Percentiles rank a stretch among this genome's conserved stretches.
Evolutionary conservation across 2,113 vertebrate species (phyloP).

Genomic region (Zapus hudsonius): DNA sequence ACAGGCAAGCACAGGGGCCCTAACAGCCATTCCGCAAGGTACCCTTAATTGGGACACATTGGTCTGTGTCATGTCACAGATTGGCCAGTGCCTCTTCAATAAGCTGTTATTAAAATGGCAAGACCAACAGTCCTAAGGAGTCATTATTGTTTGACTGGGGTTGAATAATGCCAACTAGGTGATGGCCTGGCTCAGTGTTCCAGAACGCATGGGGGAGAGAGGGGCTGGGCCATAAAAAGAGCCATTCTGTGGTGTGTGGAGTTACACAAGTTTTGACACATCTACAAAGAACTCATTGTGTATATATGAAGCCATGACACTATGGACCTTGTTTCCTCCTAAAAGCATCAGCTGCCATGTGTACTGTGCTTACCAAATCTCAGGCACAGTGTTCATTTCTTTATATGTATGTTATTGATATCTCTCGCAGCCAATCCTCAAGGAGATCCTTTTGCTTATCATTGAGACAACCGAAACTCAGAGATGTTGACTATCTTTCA

Average conservation of each 20-base stretch:
- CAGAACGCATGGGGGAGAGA: neutral
- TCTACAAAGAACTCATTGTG: neutral
- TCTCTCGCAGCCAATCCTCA: neutral
- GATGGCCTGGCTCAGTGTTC: neutral
- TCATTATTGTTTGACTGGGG: slow-evolving; percentile 34
- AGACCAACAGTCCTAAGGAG: slow-evolving; percentile 71
- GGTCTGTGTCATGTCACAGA: slow-evolving; percentile 65
- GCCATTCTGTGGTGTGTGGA: neutral
- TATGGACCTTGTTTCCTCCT: neutral
- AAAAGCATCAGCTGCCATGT: neutral
- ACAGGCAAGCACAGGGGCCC: neutral
- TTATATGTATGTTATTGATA: neutral
- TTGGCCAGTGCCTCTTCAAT: slow-evolving; percentile 59
- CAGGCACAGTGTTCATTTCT: neutral
- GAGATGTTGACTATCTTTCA: neutral
- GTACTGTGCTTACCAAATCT: neutral
- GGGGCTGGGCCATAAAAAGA: neutral
- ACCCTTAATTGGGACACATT: slow-evolving; percentile 64
- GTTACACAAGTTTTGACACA: neutral
- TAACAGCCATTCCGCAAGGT: slow-evolving; percentile 49
- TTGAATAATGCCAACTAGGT: slow-evolving; percentile 40
- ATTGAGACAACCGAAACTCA: neutral
- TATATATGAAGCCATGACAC: neutral
- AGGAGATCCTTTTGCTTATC: neutral
- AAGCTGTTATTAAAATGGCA: slow-evolving; percentile 71